Base-by-base conservation (phyloP, 1,140 invertebrate species). In the Caerostris darwini region DNA sequence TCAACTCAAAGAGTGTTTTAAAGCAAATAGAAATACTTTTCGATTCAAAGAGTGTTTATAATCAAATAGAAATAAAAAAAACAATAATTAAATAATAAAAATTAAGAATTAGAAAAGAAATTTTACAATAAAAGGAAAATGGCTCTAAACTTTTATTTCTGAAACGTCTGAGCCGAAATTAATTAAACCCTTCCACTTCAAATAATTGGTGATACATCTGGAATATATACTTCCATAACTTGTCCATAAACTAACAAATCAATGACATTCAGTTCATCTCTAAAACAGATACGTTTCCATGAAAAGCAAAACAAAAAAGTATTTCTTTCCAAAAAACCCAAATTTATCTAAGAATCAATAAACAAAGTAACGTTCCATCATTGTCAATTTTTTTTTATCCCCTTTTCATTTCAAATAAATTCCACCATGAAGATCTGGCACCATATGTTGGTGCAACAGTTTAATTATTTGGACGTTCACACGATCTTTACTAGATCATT, bases 401-500 rank as follows among this genome's bases (percentile, higher is more conserved):
- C 12, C 82, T 57, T 85, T 85, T 19, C 82, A 85, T 58, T 85
- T 85, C 82, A 58, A 77, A 58, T 85, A 57, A 85, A 59, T 10
- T 59, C 50, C 34, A 53, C 69, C 19, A 77, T 77, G 19, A 77
- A 59, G 56, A 87, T 87, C n/a, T 90, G 88, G 88, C 88, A 34
- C 88, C 88, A 90, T 69, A 90, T 90, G 88, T 90, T 53, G 88
- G 14, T 34, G 19, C 12, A 19, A 71, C 53, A 54, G 88, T 90
- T 90, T 90, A 90, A 90, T 90, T 90, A 71, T 71, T 90, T 10
- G 53, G 19, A 71, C 88, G 88, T 12, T 90, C 64, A 77, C 58
- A 59, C 54, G 86, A 8, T 88, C 86, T 58, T 88, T 88, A 88
- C 57, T 17, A 71, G 64, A 71, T 90, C 88, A 90, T 90, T 90